Base-by-base conservation (phyloP, 2,888 invertebrate species). In the Drosophila bunnanda region DNA sequence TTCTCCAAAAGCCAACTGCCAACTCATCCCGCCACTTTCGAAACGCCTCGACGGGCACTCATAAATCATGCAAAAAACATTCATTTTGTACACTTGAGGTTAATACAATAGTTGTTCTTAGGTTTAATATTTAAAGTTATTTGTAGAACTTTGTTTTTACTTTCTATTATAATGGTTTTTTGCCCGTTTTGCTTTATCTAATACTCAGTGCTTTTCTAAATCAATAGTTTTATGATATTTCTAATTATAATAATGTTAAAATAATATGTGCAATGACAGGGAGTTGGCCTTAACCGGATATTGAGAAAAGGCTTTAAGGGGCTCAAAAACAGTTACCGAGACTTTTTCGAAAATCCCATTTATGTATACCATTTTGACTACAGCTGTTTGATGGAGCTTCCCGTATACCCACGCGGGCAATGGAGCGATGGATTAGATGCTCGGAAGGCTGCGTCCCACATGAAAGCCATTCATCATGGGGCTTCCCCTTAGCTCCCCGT, bases 391-490 rank as follows among this genome's bases (percentile, higher is more conserved):
- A 62, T 65, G 75, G 41, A 83, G 69, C 69, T 68, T 76, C 65
- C 61, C 72, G 73, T 78, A 73, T 78, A 65, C 81, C 76, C 73
- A 76, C 30, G 53, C 52, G 28, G 36, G 43, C 50, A 57, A 34
- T 53, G 58, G 20, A 59, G 62, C 64, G 28, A 44, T n/a, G n/a
- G n/a, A n/a, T 64, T 59, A 55, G 46, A 65, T 64, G 75, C 75
- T 71, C 81, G 57, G 79, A 80, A 67, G 71, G 78, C 77, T 75
- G 64, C 78, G 85, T 85, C 88, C 87, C 89, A 87, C 87, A 85
- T 87, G 88, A 88, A 80, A 89, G 77, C 83, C 88, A 87, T 87
- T 81, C 77, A 87, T 87, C 88, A 87, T 82, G 43, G 34, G 46
- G 39, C 41, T 36, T 17, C 17, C n/a, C 55, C 30, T 25, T 25